Conservation (phyloP, 2,888 invertebrate species). For the Acrobasis suavella region DNA sequence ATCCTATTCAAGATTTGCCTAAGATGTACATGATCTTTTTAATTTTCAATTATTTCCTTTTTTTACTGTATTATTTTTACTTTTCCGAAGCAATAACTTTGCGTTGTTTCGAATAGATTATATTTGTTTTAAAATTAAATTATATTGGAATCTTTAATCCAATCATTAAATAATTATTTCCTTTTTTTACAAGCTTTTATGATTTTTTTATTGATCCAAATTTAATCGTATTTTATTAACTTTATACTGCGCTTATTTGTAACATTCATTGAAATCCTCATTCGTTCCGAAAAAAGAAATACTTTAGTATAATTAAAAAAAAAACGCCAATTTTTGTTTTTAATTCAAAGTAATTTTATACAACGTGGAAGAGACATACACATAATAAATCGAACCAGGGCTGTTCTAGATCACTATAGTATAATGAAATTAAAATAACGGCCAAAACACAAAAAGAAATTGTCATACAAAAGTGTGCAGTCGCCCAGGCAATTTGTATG, state of each 20-base stretch:
- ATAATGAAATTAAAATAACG: too few species aligned
- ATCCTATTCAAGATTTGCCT: conserved; percentile 3
- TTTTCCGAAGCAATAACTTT: conserved; percentile 25
- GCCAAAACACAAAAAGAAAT: too few species aligned
- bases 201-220: conserved; percentile 28
- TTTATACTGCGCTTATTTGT: conserved; percentile 13
- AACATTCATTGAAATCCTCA: conserved; percentile 19
- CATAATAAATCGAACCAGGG: too few species aligned
- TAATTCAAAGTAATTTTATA: too few species aligned
- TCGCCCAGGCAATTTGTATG: too few species aligned
- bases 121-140: conserved; percentile 26
- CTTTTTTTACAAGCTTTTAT: conserved; percentile 27
- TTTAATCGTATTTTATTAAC: neutral
- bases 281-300: too few species aligned
- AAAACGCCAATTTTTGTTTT: too few species aligned
- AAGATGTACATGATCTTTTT: neutral
- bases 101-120: conserved; percentile 24
- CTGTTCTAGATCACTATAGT: too few species aligned
- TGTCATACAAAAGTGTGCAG: too few species aligned
- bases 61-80: conserved; percentile 19
- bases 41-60: neutral
- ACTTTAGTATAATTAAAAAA: too few species aligned
- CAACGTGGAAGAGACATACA: too few species aligned
- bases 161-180: conserved; percentile 28
- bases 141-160: conserved; percentile 28